phyloP scores from a whole-genome alignment of 1,140 invertebrate genomes.

The Hypothenemus hampei region DNA sequence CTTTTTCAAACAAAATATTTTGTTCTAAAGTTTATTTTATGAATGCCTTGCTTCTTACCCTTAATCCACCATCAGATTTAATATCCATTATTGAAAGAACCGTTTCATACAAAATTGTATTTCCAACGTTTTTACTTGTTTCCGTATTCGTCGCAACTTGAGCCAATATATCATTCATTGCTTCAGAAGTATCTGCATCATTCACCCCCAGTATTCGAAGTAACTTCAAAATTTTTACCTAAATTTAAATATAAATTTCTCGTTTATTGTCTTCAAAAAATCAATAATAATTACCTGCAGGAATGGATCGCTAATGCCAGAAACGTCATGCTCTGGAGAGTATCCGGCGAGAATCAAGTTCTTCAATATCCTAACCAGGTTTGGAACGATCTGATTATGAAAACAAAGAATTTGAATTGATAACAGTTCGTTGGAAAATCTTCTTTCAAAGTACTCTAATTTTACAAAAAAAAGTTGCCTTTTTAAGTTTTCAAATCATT shows the following conservation, averaged over 20 bases:
- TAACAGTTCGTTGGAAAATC: neutral
- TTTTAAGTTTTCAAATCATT: too few species aligned
- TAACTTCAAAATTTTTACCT: slow-evolving; percentile 95
- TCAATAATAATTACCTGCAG: slow-evolving; percentile 69
- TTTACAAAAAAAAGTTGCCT: too few species aligned
- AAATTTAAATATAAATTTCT: slow-evolving; percentile 32
- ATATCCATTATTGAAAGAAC: slow-evolving; percentile 99
- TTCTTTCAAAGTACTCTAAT: neutral
- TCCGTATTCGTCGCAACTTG: slow-evolving; percentile 98
- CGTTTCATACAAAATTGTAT: slow-evolving; percentile 96
- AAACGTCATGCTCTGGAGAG: slow-evolving; percentile 99
- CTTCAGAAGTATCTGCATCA: slow-evolving; percentile 94
- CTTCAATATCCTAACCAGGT: slow-evolving; percentile 95
- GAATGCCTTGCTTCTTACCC: slow-evolving; percentile 55
- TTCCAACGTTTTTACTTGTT: slow-evolving; percentile 97
- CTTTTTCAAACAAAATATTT: too few species aligned
- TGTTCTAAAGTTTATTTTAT: too few species aligned
- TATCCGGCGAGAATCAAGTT: slow-evolving; percentile 97
- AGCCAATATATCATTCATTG: slow-evolving; percentile 99
- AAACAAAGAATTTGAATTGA: too few species aligned
- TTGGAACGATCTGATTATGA: slow-evolving; percentile 95
- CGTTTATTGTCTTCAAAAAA: slow-evolving; percentile 3
- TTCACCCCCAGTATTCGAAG: slow-evolving; percentile 92
- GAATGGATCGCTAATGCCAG: slow-evolving; percentile 98
- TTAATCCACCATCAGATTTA: slow-evolving; percentile 87